phyloP scores from a whole-genome alignment of 2,888 invertebrate genomes.

The Drosophila acutilabella region DNA sequence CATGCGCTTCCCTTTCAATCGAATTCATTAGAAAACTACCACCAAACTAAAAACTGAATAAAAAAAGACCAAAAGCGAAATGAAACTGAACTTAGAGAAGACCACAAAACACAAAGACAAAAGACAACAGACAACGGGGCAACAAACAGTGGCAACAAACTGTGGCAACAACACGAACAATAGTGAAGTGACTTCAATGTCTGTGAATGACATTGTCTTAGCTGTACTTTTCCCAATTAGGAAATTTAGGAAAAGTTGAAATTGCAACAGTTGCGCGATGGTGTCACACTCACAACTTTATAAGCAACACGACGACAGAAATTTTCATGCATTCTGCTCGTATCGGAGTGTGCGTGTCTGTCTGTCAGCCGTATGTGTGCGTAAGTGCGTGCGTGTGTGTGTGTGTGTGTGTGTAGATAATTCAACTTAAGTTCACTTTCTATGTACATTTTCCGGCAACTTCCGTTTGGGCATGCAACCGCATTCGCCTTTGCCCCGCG shows the following conservation, averaged over 20 bases:
- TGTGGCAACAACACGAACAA: constrained; percentile 20
- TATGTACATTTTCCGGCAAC: constrained; percentile 76
- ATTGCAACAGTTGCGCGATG: constrained; percentile 72
- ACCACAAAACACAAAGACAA: constrained; percentile 48
- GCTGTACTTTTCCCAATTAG: constrained; percentile 75
- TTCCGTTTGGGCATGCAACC: constrained; percentile 76
- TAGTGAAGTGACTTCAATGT: constrained; percentile 32
- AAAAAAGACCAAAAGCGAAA: not conserved
- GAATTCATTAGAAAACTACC: constrained; percentile 61
- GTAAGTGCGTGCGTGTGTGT: constrained; percentile 29
- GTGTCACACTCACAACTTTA: constrained; percentile 67
- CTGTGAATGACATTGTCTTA: constrained; percentile 70
- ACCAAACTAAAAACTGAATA: constrained; percentile 8
- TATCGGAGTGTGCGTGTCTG: constrained; percentile 17
- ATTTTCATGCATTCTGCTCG: constrained; percentile 5
- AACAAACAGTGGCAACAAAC: constrained; percentile 11
- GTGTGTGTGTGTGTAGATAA: constrained; percentile 59
- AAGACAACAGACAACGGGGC: constrained; percentile 36
- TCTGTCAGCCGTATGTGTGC: constrained; percentile 16
- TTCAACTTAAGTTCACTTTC: constrained; percentile 78
- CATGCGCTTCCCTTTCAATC: constrained; percentile 25
- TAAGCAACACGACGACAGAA: constrained; percentile 48
- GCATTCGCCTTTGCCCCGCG: constrained; percentile 60
- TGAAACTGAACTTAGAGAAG: constrained; percentile 11
- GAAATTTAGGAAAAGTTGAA: constrained; percentile 73